Evolutionary conservation across 2,113 vertebrate species (phyloP).

Genomic region (Uropsilus gracilis): DNA sequence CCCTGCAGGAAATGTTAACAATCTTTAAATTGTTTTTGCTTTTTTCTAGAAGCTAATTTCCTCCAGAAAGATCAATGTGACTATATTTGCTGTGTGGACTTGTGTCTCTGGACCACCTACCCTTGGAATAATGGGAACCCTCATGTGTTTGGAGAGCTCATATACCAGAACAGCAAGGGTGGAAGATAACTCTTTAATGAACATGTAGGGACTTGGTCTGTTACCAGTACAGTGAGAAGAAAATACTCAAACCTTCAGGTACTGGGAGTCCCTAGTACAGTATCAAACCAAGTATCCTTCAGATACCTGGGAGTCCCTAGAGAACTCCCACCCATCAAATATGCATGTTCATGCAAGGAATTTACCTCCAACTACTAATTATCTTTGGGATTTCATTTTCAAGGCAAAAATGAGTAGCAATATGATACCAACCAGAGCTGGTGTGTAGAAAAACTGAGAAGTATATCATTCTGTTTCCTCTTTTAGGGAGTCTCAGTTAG

Average conservation of each 20-base stretch:
- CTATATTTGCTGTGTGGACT: background rate
- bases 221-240: background rate
- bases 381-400: background rate
- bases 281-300: too few relatives aligned
- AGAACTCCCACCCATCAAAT: too few relatives aligned
- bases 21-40: background rate
- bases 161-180: background rate
- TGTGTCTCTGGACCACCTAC: background rate
- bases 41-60: background rate
- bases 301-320: too few relatives aligned
- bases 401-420: background rate
- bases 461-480: background rate
- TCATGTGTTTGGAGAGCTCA: background rate
- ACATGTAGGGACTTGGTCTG: background rate
- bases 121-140: background rate
- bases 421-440: background rate
- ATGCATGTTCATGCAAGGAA: background rate
- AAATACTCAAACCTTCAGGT: background rate
- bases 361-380: background rate
- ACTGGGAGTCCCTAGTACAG: too few relatives aligned
- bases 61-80: background rate
- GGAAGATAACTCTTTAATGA: background rate
- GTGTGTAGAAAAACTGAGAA: background rate
- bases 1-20: background rate
- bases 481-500: background rate